phyloP scores from a whole-genome alignment of 2,797 vertebrate genomes.

The Muscicapa striata region DNA sequence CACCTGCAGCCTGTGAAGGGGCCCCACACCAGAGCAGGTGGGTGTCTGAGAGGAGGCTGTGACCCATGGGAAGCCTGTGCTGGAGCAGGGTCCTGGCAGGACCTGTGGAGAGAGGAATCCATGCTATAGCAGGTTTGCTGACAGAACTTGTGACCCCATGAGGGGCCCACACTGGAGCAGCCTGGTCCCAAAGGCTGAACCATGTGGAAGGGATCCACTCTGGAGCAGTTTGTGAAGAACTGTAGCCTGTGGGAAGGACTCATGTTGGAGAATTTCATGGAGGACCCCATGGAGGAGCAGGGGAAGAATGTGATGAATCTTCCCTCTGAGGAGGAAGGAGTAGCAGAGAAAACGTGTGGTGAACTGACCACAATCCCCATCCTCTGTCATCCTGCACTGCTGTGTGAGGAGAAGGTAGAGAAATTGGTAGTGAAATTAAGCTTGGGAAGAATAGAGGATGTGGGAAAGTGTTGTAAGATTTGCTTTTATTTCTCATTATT shows the following conservation, averaged over 20 bases:
- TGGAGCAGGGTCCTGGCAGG: neutral
- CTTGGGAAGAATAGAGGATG: neutral
- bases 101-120: neutral
- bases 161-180: neutral
- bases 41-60: neutral
- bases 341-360: neutral
- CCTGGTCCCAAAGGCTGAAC: no score
- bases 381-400: neutral
- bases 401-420: neutral
- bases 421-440: neutral
- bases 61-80: neutral
- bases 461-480: neutral
- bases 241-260: neutral
- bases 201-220: neutral
- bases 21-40: rapidly evolving
- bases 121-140: neutral
- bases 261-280: neutral
- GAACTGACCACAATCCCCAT: neutral
- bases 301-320: neutral
- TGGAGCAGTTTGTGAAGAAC: neutral
- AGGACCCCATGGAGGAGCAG: neutral
- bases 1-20: neutral
- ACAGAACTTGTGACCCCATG: neutral
- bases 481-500: neutral
- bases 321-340: neutral